Evolutionary conservation across 2,113 vertebrate genomes (phyloP), one percentile per base, ranked within the genome.

Genomic region (Callipepla squamata): DNA sequence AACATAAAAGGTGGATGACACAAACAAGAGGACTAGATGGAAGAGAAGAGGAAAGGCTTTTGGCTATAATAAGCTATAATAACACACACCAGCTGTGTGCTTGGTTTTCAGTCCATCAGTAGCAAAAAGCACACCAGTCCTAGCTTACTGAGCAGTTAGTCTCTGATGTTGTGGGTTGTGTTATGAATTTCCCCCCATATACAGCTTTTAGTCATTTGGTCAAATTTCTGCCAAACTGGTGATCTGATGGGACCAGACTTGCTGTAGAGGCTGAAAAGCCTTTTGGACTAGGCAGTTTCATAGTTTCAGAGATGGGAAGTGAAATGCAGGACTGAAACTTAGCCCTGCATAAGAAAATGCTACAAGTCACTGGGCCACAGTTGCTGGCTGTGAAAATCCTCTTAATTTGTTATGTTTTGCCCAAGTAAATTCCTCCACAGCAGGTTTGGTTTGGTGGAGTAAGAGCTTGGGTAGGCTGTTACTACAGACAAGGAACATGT

Each of bases 21-120:
- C 36, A 87, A 77, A 67, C 48, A 66, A 50, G 63, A 80, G 36
- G 72, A 80, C 18, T 62, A 73, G 59, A 69, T 38, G 63, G 63
- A 91, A 93, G 32, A 61, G 62, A 63, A 81, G 42, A 84, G n/a
- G 40, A 53, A 85, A 85, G 75, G 58, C 57, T 93, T 85, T 93
- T 75, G 87, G 55, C 75, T 89, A 42, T 62, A 62, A 45, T 23
- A 48, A 68, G 22, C 65, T 72, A 40, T n/a, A 92, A 6, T 69
- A 87, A 91, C 18, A 62, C 36, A 19, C 12, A 53, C 45, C 82
- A 92, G 94, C 70, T 89, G 75, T 55, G 55, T 58, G 58, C 45
- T 94, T 45, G 7, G 26, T 40, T 84, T 94, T 91, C 21, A 66
- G 67, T 40, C 67, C 38, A 15, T 44, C 48, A 45, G 81, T 82